phyloP scores from a whole-genome alignment of 2,888 invertebrate genomes.

The Heliconius aoede region DNA sequence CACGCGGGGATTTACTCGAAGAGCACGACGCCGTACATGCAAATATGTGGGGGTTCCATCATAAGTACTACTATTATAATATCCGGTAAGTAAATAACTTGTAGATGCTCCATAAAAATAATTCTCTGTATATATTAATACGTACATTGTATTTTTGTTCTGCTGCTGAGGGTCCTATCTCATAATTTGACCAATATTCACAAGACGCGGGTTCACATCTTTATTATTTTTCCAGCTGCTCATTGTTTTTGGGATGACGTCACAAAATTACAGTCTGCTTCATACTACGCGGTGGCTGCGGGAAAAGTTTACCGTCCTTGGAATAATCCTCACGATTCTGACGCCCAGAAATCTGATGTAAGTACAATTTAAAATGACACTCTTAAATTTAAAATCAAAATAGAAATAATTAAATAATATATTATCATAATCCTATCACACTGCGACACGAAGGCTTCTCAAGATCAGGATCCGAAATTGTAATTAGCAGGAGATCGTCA shows the following conservation, averaged over 20 bases:
- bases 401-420: no score
- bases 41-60: constrained; percentile 78
- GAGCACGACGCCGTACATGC: constrained; percentile 60
- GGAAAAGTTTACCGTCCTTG: constrained; percentile 69
- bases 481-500: no score
- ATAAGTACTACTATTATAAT: constrained; percentile 55
- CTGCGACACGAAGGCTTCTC: no score
- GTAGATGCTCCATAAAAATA: not conserved
- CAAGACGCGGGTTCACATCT: no score
- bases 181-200: no score
- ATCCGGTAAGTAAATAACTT: constrained; percentile 48
- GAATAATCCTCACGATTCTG: constrained; percentile 52
- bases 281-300: constrained; percentile 61
- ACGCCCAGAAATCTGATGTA: constrained; percentile 65
- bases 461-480: no score
- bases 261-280: constrained; percentile 51
- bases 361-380: constrained; percentile 34
- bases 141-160: no score
- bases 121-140: not conserved
- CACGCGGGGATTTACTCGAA: constrained; percentile 73
- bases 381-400: no score
- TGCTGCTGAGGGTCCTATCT: no score
- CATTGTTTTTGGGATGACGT: constrained; percentile 68
- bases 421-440: no score
- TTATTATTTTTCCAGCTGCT: constrained; percentile 58